Evolutionary conservation across 2,888 invertebrate species (phyloP).

Genomic region (Scaptomyza tumidula): DNA sequence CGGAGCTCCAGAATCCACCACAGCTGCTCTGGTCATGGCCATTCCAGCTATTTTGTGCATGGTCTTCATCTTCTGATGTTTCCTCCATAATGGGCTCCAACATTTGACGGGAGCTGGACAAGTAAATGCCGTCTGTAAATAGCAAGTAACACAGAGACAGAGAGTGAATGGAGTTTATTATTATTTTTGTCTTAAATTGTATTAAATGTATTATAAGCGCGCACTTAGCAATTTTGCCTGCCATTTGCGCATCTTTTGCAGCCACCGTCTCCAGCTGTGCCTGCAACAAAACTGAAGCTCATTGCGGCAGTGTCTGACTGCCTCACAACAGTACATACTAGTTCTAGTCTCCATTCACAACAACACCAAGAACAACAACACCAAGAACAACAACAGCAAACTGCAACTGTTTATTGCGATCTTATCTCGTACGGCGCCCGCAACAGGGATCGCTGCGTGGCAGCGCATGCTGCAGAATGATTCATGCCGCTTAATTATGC

Average conservation of each 20-base stretch:
- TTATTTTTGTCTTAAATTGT: constrained; percentile 1
- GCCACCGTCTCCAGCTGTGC: constrained; percentile 61
- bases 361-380: constrained; percentile 17
- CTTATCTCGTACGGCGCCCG: constrained; percentile 47
- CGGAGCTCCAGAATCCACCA: constrained; percentile 85
- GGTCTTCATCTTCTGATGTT: constrained; percentile 90
- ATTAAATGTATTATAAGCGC: constrained; percentile 15
- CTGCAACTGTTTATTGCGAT: constrained; percentile 33
- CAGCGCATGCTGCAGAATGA: constrained; percentile 31
- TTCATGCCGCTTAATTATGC: constrained; percentile 70
- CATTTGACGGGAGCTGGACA: constrained; percentile 84
- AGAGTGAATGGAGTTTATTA: too few relatives aligned
- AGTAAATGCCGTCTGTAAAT: constrained; percentile 80
- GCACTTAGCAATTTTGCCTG: constrained; percentile 44
- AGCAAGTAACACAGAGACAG: not conserved
- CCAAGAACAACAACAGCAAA: constrained; percentile 17
- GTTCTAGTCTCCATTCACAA: constrained; percentile 24
- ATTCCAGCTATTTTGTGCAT: constrained; percentile 81
- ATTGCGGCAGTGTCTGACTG: constrained; percentile 37
- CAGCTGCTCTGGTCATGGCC: constrained; percentile 73
- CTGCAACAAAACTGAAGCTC: constrained; percentile 51
- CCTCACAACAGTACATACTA: constrained; percentile 3
- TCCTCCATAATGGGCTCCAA: constrained; percentile 95
- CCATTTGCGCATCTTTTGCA: constrained; percentile 58
- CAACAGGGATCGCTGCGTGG: constrained; percentile 28